These are phyloP conservation scores for Ianthella basta DNA, from an alignment of 37 sponge, comb jelly and placozoan species.

Conservation along the genomic window DNA sequence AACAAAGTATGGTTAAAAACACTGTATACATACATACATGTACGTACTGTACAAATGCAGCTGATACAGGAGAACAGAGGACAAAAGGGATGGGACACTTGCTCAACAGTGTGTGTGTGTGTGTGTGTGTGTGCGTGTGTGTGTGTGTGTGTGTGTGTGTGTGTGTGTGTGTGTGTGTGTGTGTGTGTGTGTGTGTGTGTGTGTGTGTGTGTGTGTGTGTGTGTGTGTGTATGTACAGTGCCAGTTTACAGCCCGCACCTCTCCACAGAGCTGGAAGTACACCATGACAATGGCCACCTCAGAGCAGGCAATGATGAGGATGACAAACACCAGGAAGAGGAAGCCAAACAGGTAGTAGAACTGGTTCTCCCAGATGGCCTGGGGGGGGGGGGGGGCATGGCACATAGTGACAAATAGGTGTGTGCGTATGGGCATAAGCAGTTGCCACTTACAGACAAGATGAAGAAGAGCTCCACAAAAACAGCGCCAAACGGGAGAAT, in stretches of 20 bases:
- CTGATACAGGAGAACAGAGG: too few relatives aligned
- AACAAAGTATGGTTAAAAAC: too few relatives aligned
- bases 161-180: background rate
- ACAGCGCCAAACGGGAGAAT: conserved; percentile 98
- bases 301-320: conserved; percentile 93
- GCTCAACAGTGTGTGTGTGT: too few relatives aligned
- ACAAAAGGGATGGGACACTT: too few relatives aligned
- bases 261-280: conserved; percentile 98
- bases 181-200: background rate
- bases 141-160: background rate
- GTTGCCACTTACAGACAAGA: conserved; percentile 80
- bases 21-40: too few relatives aligned
- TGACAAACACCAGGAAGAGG: conserved; percentile 96
- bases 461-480: conserved; percentile 98
- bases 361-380: conserved; percentile 99
- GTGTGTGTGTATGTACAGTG: background rate
- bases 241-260: conserved; percentile 36
- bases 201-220: background rate
- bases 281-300: conserved; percentile 96
- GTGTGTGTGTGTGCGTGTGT: too few relatives aligned
- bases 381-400: background rate
- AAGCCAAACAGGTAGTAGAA: conserved; percentile 99
- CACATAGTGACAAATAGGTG: background rate
- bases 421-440: background rate
- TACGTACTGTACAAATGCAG: too few relatives aligned